These are phyloP conservation scores for Pangasius mekongensis DNA, from an alignment of 2,797 vertebrate species.

Conservation along the genomic window DNA sequence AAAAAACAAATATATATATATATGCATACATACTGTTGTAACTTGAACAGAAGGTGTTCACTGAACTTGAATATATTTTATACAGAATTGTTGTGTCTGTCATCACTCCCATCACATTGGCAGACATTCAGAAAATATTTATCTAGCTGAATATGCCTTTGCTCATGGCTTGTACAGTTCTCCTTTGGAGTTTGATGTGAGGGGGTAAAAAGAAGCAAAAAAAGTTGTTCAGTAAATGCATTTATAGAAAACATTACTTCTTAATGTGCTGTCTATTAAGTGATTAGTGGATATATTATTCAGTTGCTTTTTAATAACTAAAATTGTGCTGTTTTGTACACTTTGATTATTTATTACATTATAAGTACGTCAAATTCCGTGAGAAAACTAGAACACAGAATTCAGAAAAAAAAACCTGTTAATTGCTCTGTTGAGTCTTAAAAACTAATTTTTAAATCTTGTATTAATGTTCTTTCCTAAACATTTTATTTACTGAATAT, in stretches of 20 bases:
- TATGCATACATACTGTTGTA: not conserved
- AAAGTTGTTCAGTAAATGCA: conserved; percentile 1
- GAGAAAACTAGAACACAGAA: conserved; percentile 41
- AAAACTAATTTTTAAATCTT: not conserved
- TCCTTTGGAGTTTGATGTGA: not conserved
- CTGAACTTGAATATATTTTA: conserved; percentile 6
- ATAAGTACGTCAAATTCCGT: conserved; percentile 61
- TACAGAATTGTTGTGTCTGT: not conserved
- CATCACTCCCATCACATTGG: not conserved
- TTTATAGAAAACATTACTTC: conserved; percentile 40
- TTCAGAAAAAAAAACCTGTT: not conserved
- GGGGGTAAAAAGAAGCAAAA: not conserved
- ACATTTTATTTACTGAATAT: conserved; percentile 43
- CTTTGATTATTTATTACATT: conserved; percentile 82
- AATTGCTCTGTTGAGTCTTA: not conserved
- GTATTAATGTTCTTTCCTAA: not conserved
- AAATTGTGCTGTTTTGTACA: conserved; percentile 72
- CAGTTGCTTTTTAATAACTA: conserved; percentile 62
- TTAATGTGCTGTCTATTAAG: conserved; percentile 64
- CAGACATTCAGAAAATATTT: conserved; percentile 14
- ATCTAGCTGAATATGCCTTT: conserved; percentile 13
- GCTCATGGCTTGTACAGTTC: conserved; percentile 59
- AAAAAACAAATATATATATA: too few species aligned
- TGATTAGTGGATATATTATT: conserved; percentile 58
- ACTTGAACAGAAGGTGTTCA: conserved; percentile 29